Conservation (phyloP, 2,888 invertebrate species). For the Eudasyphora cyanicolor region DNA sequence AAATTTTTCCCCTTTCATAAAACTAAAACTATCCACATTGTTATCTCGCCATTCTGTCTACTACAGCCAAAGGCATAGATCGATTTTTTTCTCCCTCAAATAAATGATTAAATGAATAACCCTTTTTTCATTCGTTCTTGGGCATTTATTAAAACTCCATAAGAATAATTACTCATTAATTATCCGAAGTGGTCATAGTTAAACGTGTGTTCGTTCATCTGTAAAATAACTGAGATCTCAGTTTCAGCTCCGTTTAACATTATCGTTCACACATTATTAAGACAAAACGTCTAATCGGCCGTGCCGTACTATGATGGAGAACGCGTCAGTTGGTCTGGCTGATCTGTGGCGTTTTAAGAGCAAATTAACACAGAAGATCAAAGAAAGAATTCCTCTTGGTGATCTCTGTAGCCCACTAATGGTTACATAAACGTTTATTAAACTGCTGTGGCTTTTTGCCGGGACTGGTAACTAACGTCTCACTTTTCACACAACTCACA, state of each 20-base stretch:
- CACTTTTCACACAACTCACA: slow-evolving; percentile 53
- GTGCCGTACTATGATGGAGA: slow-evolving; percentile 61
- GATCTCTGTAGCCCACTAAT: slow-evolving; percentile 54
- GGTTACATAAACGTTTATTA: slow-evolving; percentile 57
- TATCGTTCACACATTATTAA: slow-evolving; percentile 73
- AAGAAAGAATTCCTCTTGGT: slow-evolving; percentile 35
- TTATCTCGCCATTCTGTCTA: background rate
- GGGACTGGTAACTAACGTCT: slow-evolving; percentile 38
- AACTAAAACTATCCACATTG: too few relatives aligned
- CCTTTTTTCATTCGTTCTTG: background rate
- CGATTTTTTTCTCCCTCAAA: too few relatives aligned
- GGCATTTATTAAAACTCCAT: slow-evolving; percentile 15
- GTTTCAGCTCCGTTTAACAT: slow-evolving; percentile 58
- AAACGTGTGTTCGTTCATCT: background rate
- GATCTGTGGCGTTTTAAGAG: slow-evolving; percentile 34
- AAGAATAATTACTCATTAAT: slow-evolving; percentile 47
- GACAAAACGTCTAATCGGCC: slow-evolving; percentile 29
- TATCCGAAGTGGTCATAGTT: background rate
- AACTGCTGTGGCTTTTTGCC: slow-evolving; percentile 49
- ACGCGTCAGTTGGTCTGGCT: background rate
- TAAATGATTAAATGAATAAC: background rate
- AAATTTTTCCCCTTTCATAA: too few relatives aligned
- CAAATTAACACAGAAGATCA: slow-evolving; percentile 35
- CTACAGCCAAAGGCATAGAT: background rate
- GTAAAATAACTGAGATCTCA: slow-evolving; percentile 14